A percentile compares a stretch with the other conserved stretches of the same genome.
Evolutionary conservation across 2,797 vertebrate species (phyloP).

Genomic region (Rhinella marina): DNA sequence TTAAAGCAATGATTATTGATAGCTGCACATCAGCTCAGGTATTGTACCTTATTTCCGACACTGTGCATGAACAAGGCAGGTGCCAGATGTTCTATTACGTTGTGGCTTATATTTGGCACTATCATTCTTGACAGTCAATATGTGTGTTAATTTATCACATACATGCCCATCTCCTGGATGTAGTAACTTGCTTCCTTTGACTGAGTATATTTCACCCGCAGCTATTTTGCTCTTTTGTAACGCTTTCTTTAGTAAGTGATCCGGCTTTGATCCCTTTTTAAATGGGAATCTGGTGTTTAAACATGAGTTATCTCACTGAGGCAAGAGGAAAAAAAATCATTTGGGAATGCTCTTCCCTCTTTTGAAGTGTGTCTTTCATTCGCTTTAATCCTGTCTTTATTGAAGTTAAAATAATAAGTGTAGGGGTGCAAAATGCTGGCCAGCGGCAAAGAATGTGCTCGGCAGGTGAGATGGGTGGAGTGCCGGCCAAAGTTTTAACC

Average conservation of each 20-base stretch:
- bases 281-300: conserved; percentile 56
- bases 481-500: conserved; percentile 24
- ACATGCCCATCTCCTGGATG: conserved; percentile 39
- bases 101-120: conserved; percentile 25
- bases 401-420: conserved; percentile 58
- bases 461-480: conserved; percentile 45
- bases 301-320: conserved; percentile 52
- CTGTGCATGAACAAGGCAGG: conserved; percentile 14
- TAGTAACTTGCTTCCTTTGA: conserved; percentile 57
- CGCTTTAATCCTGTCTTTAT: conserved; percentile 56
- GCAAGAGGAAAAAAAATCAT: conserved; percentile 53
- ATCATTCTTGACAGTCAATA: conserved; percentile 36
- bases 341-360: conserved; percentile 52
- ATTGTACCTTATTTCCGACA: background rate
- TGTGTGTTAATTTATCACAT: conserved; percentile 44
- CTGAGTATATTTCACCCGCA: conserved; percentile 49
- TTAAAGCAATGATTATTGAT: conserved; percentile 22
- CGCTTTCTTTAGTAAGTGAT: conserved; percentile 60
- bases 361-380: conserved; percentile 59
- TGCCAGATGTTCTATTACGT: conserved; percentile 31
- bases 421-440: conserved; percentile 51
- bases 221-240: conserved; percentile 62
- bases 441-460: conserved; percentile 47
- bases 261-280: conserved; percentile 61
- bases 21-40: background rate